Base-by-base conservation (phyloP, 2,797 vertebrate genomes). In the Eidolon dupreanum region DNA sequence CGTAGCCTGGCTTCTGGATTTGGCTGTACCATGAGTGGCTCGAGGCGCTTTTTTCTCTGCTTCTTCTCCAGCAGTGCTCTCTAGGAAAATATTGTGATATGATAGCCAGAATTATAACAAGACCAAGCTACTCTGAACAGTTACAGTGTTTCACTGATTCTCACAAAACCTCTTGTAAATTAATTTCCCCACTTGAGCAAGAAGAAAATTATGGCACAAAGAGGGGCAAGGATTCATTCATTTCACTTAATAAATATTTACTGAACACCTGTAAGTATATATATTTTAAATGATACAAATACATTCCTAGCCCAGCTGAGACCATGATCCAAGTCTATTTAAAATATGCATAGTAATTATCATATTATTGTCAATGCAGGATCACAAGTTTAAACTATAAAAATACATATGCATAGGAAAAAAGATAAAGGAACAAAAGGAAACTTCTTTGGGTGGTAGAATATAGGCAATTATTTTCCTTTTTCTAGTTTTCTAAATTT, bases 21-120 rank as follows among this genome's bases (percentile, higher is more conserved):
- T 53, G 99, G 99, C 94, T 99, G 99, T 0, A 99, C 99, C 99
- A 99, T 99, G 91, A 99, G 98, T 0, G 99, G 99, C 89, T 99
- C 99, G 61, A 99, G 99, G 0, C 99, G 99, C 81, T 99, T 99
- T 97, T 99, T 98, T 71, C 99, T 99, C 98, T 99, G 99, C 98
- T 99, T 99, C 98, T 99, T 99, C 97, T 99, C 99, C 87, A 99
- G 98, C 81, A 99, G 98, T 0, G 98, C 99, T 98, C 99, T 99
- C 99, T 99, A 97, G 9, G 53, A 65, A 90, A 31, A 57, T 88
- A 86, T 13, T 0, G 10, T 15, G 19, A 12, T 1, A 31, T 36
- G 31, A 65, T 22, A 91, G 46, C 10, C 28, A 9, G 22, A 33
- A 46, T 31, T 19, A 36, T 3, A 28, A 61, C 7, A 57, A 83